A percentile compares a stretch with the other conserved stretches of the same genome.
phyloP scores from a whole-genome alignment of 1,140 invertebrate species.

The Drosophila varians region DNA sequence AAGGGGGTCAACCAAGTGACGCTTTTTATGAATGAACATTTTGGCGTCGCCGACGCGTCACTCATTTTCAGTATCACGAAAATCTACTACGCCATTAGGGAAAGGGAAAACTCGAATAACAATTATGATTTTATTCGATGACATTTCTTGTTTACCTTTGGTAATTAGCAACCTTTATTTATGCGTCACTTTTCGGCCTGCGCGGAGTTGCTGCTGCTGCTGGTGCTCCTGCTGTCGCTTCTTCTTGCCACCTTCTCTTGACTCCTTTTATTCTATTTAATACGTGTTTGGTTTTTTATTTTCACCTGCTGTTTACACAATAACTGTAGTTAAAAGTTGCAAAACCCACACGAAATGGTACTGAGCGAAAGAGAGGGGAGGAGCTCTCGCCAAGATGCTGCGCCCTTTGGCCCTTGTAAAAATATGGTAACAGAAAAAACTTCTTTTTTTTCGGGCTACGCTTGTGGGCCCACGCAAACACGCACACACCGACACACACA shows the following conservation, averaged over 20 bases:
- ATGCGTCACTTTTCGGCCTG: conserved; percentile 41
- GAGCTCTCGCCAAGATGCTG: conserved; percentile 28
- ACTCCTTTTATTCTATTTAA: conserved; percentile 16
- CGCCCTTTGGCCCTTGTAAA: conserved; percentile 31
- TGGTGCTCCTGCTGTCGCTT: conserved; percentile 6
- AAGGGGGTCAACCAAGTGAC: conserved; percentile 25
- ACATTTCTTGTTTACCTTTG: conserved; percentile 45
- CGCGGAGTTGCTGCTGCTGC: conserved; percentile 22
- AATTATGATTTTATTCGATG: conserved; percentile 2
- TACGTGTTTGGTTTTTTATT: conserved; percentile 10
- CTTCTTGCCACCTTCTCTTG: conserved; percentile 9
- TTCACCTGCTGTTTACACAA: conserved; percentile 48
- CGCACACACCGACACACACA: background rate
- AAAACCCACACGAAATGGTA: conserved; percentile 23
- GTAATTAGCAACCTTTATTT: conserved; percentile 52
- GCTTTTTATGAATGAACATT: conserved; percentile 68
- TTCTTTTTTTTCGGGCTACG: conserved; percentile 32
- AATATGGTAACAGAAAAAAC: conserved; percentile 44
- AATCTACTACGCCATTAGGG: conserved; percentile 32
- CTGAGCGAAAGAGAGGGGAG: background rate
- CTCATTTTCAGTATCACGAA: conserved; percentile 17
- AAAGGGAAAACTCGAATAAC: background rate
- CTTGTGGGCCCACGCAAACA: conserved; percentile 24
- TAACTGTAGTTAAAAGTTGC: conserved; percentile 13
- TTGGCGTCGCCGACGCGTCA: conserved; percentile 43